phyloP scores from a whole-genome alignment of 2,113 vertebrate species.

The Dolichotis patagonum region DNA sequence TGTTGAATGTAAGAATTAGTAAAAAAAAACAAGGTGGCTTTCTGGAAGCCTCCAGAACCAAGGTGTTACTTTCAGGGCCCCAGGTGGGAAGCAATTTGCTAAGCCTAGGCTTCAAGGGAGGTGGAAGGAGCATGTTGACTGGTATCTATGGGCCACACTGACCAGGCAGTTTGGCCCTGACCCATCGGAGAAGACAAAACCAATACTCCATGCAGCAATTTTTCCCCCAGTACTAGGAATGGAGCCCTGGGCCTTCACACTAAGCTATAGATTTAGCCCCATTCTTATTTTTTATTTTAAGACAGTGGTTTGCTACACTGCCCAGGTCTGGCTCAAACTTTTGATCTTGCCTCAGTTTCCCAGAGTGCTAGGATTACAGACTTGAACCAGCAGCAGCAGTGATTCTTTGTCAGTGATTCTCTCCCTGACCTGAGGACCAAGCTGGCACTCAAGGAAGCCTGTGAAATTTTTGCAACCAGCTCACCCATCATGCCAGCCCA shows the following conservation, averaged over 20 bases:
- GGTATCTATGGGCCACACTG: neutral
- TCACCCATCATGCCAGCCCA: neutral
- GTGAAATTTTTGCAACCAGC: neutral
- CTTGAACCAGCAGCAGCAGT: neutral
- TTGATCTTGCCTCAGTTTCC: neutral
- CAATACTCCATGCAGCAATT: neutral
- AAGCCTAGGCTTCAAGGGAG: neutral
- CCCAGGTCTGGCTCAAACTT: neutral
- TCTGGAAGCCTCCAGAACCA: neutral
- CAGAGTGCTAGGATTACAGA: neutral
- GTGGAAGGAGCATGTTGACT: fast-evolving
- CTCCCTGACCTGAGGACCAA: neutral
- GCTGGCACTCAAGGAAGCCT: neutral
- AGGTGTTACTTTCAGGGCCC: neutral
- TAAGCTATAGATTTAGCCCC: neutral
- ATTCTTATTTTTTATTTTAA: neutral
- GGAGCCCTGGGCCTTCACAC: neutral
- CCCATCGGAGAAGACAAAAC: neutral
- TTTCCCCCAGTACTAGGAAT: neutral
- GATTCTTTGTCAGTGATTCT: neutral
- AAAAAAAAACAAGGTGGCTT: neutral
- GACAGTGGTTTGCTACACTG: neutral
- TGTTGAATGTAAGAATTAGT: neutral
- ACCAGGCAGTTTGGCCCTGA: neutral
- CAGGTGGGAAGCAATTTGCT: neutral